phyloP scores from a whole-genome alignment of 1,140 invertebrate genomes.

The Andrena cerasifolii region DNA sequence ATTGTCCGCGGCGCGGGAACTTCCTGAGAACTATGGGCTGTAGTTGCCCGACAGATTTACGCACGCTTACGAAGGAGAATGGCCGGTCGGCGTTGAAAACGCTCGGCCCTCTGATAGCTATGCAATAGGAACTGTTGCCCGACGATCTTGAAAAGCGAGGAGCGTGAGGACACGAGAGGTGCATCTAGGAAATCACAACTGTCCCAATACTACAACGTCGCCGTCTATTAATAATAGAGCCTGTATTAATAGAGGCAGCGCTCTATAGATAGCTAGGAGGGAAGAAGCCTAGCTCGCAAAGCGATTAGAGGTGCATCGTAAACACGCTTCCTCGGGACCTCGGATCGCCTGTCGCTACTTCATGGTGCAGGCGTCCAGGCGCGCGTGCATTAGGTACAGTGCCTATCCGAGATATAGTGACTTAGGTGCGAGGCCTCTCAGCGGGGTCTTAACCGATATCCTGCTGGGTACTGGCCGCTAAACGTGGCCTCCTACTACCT shows the following conservation, averaged over 20 bases:
- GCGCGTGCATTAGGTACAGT: no score
- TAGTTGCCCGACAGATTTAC: not conserved
- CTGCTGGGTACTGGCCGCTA: no score
- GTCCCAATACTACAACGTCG: slow-evolving; percentile 30
- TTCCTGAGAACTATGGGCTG: not conserved
- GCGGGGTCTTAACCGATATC: no score
- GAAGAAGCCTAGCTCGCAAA: not conserved
- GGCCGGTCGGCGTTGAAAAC: no score
- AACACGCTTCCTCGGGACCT: slow-evolving; percentile 14
- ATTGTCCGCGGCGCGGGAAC: not conserved
- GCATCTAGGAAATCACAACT: slow-evolving; percentile 24
- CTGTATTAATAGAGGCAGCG: slow-evolving; percentile 32
- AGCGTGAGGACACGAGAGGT: not conserved
- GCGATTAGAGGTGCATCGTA: slow-evolving; percentile 28
- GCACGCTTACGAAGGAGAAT: no score
- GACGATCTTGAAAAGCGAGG: not conserved
- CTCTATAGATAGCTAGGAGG: slow-evolving; percentile 25
- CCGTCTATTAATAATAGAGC: slow-evolving; percentile 35
- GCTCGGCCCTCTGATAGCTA: no score
- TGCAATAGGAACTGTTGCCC: not conserved
- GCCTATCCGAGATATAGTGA: no score
- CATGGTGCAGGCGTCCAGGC: not conserved
- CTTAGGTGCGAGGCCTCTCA: no score
- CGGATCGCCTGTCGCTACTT: not conserved
- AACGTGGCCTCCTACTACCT: no score